A percentile compares a stretch with the other conserved stretches of the same genome.
Conservation (phyloP, 2,113 vertebrate species). For the Petromus typicus region DNA sequence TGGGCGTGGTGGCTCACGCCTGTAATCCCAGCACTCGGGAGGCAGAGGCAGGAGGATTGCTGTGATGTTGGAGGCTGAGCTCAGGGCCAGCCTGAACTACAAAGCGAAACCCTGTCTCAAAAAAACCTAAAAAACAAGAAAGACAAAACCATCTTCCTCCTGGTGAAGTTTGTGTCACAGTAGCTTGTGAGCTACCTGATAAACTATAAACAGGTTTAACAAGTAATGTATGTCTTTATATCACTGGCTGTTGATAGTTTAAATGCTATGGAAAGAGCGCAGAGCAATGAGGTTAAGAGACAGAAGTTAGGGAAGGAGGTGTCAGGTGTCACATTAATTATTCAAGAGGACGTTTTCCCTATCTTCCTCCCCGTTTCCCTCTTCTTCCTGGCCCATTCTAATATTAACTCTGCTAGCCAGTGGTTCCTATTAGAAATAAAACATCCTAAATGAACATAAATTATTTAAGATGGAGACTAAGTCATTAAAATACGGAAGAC, state of each 20-base stretch:
- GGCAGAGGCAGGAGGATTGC: no score
- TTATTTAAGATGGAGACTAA: conserved; percentile 84
- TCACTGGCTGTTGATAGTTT: no score
- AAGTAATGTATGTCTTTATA: neutral
- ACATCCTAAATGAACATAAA: conserved; percentile 84
- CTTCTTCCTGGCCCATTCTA: conserved; percentile 59
- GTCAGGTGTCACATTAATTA: neutral
- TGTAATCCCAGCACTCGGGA: no score
- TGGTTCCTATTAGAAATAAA: conserved; percentile 81
- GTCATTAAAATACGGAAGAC: conserved; percentile 77
- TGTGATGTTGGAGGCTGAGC: no score
- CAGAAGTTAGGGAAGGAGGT: neutral
- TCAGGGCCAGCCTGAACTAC: no score
- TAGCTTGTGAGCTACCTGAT: neutral
- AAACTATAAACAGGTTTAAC: neutral
- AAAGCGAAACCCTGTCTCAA: no score
- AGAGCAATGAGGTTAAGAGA: neutral
- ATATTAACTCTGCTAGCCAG: conserved; percentile 77
- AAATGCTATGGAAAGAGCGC: neutral
- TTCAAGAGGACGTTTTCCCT: conserved; percentile 37
- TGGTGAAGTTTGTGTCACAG: neutral
- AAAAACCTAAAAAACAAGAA: no score
- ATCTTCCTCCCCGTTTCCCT: neutral
- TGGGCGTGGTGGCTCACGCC: no score
- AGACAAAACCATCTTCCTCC: neutral